Conservation (phyloP, 2,113 vertebrate genomes). For the Argyrosomus japonicus region DNA sequence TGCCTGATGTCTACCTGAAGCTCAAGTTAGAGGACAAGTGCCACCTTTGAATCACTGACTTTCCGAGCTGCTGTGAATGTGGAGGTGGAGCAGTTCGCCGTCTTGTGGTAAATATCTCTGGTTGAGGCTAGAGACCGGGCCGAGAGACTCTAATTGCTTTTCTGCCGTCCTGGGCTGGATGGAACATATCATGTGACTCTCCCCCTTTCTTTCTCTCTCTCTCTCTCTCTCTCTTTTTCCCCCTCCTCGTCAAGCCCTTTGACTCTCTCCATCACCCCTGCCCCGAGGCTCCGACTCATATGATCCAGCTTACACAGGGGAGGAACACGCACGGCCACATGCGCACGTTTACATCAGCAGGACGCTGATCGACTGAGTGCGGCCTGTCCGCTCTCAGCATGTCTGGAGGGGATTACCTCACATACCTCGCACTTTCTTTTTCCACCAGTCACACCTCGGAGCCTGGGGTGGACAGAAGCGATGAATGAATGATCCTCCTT, state of each 20-base stretch:
- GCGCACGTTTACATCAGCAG: slow-evolving; percentile 31
- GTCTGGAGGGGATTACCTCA: neutral
- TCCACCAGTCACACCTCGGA: slow-evolving; percentile 20
- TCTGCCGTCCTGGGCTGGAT: slow-evolving; percentile 43
- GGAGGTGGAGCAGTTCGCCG: slow-evolving; percentile 63
- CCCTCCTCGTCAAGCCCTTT: slow-evolving; percentile 13
- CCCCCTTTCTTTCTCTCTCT: slow-evolving; percentile 23
- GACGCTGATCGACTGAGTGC: slow-evolving; percentile 11
- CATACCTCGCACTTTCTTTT: slow-evolving; percentile 1
- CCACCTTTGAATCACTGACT: slow-evolving; percentile 45
- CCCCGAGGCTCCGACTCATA: slow-evolving; percentile 70
- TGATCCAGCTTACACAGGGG: slow-evolving; percentile 67
- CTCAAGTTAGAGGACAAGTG: slow-evolving; percentile 41
- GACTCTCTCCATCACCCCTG: slow-evolving; percentile 46
- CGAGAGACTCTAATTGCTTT: slow-evolving; percentile 79
- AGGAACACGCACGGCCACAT: slow-evolving; percentile 22
- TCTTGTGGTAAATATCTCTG: slow-evolving; percentile 77
- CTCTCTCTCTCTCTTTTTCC: slow-evolving; percentile 27
- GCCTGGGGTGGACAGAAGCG: slow-evolving; percentile 1
- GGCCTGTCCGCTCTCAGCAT: slow-evolving; percentile 20
- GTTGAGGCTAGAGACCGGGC: slow-evolving; percentile 37
- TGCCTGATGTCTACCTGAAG: slow-evolving; percentile 31
- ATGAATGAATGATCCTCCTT: slow-evolving; percentile 21
- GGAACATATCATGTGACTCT: slow-evolving; percentile 65
- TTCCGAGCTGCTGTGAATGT: slow-evolving; percentile 68